Conservation (phyloP, 2,113 vertebrate species). For the Salvelinus alpinus region DNA sequence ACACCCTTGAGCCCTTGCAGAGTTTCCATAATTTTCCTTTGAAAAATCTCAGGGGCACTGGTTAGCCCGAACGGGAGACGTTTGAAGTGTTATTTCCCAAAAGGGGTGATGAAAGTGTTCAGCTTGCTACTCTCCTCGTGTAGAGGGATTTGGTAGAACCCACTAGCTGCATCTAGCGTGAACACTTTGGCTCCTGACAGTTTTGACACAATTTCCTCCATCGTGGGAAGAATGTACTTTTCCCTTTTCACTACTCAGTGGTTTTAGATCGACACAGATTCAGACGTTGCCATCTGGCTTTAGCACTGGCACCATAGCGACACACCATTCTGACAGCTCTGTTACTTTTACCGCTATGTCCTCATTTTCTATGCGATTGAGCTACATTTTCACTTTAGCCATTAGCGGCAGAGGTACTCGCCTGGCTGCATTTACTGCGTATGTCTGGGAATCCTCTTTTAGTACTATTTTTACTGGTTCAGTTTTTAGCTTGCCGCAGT, state of each 20-base stretch:
- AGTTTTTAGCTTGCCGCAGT: conserved; percentile 18
- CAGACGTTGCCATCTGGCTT: not conserved
- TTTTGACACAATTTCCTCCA: conserved; percentile 27
- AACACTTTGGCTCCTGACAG: conserved; percentile 17
- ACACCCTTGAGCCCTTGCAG: conserved; percentile 1
- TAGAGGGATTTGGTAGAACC: not conserved
- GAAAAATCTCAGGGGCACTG: conserved; percentile 6
- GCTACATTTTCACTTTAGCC: not conserved
- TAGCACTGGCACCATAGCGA: too few species aligned
- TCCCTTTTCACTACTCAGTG: too few species aligned
- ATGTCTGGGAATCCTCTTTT: not conserved
- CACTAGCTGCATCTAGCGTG: conserved; percentile 5
- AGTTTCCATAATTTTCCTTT: conserved; percentile 11
- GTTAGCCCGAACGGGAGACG: not conserved
- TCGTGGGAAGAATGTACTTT: not conserved
- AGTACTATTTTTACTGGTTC: not conserved
- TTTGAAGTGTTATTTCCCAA: conserved; percentile 2
- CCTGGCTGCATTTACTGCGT: not conserved
- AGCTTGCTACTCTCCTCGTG: conserved; percentile 5
- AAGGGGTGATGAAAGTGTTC: conserved; percentile 3
- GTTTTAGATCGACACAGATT: too few species aligned
- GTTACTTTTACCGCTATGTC: too few species aligned
- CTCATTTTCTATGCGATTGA: too few species aligned
- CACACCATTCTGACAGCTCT: too few species aligned
- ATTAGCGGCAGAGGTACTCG: conserved; percentile 15